Base-by-base conservation (phyloP, 2,113 vertebrate species). In the Stigmatopora argus region DNA sequence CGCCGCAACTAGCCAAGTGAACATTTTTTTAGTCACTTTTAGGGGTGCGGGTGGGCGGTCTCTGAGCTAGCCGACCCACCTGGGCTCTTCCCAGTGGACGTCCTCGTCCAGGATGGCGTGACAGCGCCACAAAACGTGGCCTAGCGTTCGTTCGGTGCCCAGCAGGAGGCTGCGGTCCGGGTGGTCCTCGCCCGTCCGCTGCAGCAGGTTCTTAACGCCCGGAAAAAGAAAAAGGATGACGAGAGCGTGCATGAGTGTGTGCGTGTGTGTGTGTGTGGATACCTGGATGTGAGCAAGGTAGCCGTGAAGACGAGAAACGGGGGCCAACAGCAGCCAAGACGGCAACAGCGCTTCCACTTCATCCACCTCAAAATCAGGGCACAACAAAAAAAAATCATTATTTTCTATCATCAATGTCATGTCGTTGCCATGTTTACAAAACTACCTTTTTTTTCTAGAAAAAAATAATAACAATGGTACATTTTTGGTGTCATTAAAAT, bases 271-370 rank as follows among this genome's bases (percentile, higher is more conserved):
- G 35, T 41, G 38, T 8, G 38, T 7, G 2, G 7, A 7, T 67
- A 90, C 91, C 86, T 92, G 90, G 35, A 90, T 87, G 71, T 88
- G 89, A 71, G 78, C 85, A 71, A 91, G 77, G 80, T 92, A 92
- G 69, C 80, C 72, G 75, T 91, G 88, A 10, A 92, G 75, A 5
- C 89, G 82, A 0, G 88, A 82, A 4, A 91, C 79, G 0, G 91
- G 91, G 0, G 90, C 76, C 56, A 91, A 35, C 23, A 91, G 80
- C 64, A 89, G 58, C 7, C 38, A 41, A 7, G 9, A 41, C 38
- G 1, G 38, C 38, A 86, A 85, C 14, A 91, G 83, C 69, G 90
- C 80, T 51, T 41, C 38, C 38, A 10, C 38, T 41, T 41, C 38
- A 41, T 10, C 38, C 38, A 41, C 38, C 38, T 41, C 38, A 41